Conservation (phyloP, 30 jellyfish, hydroid and myxozoan genomes). For the Pelagia noctiluca region DNA sequence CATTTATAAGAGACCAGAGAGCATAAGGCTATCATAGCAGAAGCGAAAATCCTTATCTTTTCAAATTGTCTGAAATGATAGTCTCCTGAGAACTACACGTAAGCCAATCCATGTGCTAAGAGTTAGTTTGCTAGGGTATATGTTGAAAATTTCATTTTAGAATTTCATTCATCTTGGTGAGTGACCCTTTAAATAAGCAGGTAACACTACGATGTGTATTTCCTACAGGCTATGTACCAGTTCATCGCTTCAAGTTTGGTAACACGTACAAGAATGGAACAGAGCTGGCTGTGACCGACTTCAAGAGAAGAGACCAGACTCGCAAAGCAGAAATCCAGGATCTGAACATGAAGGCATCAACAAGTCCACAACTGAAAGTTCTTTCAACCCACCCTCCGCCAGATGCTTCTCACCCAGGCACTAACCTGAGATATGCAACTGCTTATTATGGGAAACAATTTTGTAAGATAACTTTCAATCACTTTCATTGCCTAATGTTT, state of each 20-base stretch:
- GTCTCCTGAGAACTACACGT: no score
- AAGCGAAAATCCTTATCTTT: no score
- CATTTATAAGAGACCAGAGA: no score
- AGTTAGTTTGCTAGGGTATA: no score
- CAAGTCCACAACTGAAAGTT: conserved; percentile 56
- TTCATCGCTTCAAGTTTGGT: conserved; percentile 84
- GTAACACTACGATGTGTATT: no score
- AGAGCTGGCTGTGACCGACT: conserved; percentile 82
- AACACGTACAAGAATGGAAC: conserved; percentile 88
- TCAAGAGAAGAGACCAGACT: conserved; percentile 47
- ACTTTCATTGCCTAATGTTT: no score
- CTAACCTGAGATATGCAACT: conserved; percentile 80
- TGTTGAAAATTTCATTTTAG: no score
- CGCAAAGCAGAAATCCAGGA: conserved; percentile 43
- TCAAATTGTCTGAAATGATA: no score
- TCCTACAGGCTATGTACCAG: conserved; percentile 89
- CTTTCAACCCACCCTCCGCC: conserved; percentile 79
- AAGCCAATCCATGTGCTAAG: no score
- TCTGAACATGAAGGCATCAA: conserved; percentile 53
- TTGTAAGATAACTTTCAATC: conserved; percentile 59
- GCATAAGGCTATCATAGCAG: no score
- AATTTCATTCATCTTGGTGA: no score
- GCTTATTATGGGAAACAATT: conserved; percentile 77
- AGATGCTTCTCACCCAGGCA: conserved; percentile 86
- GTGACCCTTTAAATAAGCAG: no score